Base-by-base conservation (phyloP, 2,113 vertebrate species). In the Myodes glareolus region DNA sequence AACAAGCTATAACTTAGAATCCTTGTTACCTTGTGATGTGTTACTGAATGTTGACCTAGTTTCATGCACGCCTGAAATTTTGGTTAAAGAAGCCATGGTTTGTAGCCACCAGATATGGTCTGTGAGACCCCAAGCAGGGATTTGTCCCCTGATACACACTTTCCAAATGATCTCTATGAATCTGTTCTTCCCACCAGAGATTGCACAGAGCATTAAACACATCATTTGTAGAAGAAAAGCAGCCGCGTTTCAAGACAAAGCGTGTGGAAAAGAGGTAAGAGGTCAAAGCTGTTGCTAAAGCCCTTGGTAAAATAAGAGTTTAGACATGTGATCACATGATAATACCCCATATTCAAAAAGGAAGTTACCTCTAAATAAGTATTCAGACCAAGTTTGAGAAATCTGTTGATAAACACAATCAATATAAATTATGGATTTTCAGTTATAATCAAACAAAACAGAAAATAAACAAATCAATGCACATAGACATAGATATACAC, bases 171-270 rank as follows among this genome's bases (percentile, higher is more conserved):
- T 80, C 94, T 91, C 94, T 77, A 39, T 94, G 39, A 76, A 91
- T 96, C 90, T 98, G 89, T 98, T 99, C 97, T 98, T 39, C 95
- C 95, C 96, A 97, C 86, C 98, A 99, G 99, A 99, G 99, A 98
- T 98, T 99, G 96, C 99, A 99, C 92, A 99, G 99, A 95, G 99
- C 99, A 90, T 98, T 99, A 94, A 99, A 99, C 97, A 99, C 99
- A 27, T 99, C 99, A 72, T 99, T 99, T 98, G 98, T 87, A 91
- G 99, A 99, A 75, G 99, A 99, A 98, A 99, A 99, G 98, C 88
- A 97, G 95, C 98, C 98, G 52, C 94, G n/a, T 63, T 96, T 98
- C 70, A 99, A 99, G 95, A 98, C 99, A 90, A 99, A 99, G 95
- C 98, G 98, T 97, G 98, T 98, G 12, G 99, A 99, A 96, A 99